Conservation (phyloP, 2,113 vertebrate species). For the Mobula hypostoma region DNA sequence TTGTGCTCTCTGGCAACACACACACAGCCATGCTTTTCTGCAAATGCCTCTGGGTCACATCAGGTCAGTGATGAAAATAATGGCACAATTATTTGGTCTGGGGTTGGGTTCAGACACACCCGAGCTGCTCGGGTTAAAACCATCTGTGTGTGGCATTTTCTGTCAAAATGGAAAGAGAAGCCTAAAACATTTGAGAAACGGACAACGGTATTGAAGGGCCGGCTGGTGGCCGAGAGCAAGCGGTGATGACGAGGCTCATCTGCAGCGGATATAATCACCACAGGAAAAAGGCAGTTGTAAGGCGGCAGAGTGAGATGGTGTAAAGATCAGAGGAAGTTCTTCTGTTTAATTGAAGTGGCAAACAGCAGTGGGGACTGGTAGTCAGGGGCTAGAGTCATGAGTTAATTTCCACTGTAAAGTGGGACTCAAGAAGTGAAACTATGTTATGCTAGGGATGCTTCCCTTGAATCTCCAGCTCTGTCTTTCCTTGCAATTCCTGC, state of each 20-base stretch:
- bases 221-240: background rate
- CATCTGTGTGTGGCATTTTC: no score
- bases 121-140: background rate
- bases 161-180: background rate
- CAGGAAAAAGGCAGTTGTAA: slow-evolving; percentile 4
- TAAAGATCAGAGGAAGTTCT: background rate
- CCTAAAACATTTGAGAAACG: background rate
- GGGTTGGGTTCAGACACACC: background rate
- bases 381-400: no score
- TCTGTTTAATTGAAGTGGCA: background rate
- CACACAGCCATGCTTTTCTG: no score
- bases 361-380: background rate
- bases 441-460: background rate
- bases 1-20: no score
- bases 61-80: no score
- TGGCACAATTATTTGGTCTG: no score
- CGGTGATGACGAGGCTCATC: background rate
- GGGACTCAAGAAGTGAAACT: background rate
- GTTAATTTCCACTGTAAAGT: background rate
- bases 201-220: no score
- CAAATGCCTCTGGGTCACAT: no score
- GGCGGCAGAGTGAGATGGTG: background rate
- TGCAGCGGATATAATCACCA: background rate
- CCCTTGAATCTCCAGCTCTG: background rate
- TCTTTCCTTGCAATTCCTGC: background rate